Evolutionary conservation across 2,888 invertebrate genomes (phyloP).

Genomic region (Acrobasis consociella): DNA sequence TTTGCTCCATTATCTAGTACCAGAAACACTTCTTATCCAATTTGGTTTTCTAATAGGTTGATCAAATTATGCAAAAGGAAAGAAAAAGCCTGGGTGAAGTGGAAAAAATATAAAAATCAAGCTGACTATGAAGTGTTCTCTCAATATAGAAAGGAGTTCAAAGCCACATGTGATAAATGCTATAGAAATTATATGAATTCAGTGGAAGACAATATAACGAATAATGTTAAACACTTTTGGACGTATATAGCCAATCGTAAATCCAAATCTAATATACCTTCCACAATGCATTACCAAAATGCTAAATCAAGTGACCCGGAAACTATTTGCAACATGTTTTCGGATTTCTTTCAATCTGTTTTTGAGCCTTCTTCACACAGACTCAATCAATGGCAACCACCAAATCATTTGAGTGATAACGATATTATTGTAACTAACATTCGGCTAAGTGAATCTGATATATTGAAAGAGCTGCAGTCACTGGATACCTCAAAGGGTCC

Average conservation of each 20-base stretch:
- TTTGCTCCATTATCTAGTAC: background rate
- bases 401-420: background rate
- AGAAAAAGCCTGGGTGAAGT: background rate
- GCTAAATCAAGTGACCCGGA: background rate
- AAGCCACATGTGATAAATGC: background rate
- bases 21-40: background rate
- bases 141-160: background rate
- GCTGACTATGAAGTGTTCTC: background rate
- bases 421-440: background rate
- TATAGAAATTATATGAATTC: background rate
- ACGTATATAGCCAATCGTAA: background rate
- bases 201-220: background rate
- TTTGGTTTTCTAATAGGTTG: background rate
- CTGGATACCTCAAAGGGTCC: background rate
- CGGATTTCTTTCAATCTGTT: background rate
- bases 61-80: constrained; percentile 1
- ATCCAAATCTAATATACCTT: background rate
- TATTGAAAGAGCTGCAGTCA: background rate
- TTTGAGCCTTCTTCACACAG: background rate
- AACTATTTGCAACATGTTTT: background rate
- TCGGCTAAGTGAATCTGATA: background rate
- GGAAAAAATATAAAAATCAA: constrained; percentile 2
- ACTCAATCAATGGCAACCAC: background rate
- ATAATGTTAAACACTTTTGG: background rate
- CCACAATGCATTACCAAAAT: background rate